These are phyloP conservation scores for Ophiothrix spiculata DNA, from an alignment of 35 echinoderm and acorn worm species.

Conservation along the genomic window DNA sequence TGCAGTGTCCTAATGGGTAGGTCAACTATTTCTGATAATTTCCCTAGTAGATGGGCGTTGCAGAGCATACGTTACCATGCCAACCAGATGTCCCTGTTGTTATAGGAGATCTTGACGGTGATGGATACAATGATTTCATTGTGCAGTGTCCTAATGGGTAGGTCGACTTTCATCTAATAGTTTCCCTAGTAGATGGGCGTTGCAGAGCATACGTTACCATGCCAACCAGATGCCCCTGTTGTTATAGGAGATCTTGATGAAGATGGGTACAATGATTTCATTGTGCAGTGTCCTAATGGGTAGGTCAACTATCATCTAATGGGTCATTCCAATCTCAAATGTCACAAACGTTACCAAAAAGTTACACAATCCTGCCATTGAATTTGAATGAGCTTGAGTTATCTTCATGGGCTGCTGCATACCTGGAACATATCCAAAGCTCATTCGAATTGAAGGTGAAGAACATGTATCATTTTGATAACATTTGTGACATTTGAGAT, in stretches of 20 bases:
- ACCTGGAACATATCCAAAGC: too few relatives aligned
- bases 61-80: conserved; percentile 69
- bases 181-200: conserved; percentile 60
- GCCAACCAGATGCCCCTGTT: conserved; percentile 63
- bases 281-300: conserved; percentile 57
- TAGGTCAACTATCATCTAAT: too few relatives aligned
- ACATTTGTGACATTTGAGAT: too few relatives aligned
- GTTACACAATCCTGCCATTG: too few relatives aligned
- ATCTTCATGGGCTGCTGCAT: too few relatives aligned
- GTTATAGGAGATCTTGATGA: conserved; percentile 73
- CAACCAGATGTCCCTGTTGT: conserved; percentile 63
- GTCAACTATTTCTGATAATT: too few relatives aligned
- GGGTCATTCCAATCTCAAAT: too few relatives aligned
- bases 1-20: conserved; percentile 60
- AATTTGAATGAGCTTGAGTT: too few relatives aligned
- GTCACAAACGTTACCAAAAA: too few relatives aligned
- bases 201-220: conserved; percentile 69
- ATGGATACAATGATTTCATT: conserved; percentile 77
- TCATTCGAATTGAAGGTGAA: too few relatives aligned
- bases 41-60: conserved; percentile 61
- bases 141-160: conserved; percentile 56
- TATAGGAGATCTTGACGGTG: conserved; percentile 69
- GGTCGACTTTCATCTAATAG: too few relatives aligned
- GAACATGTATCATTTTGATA: too few relatives aligned
- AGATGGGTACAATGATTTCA: conserved; percentile 74